These are phyloP conservation scores for Zelostemma sp. DNA, from an alignment of 1,140 invertebrate genomes.

Conservation along the genomic window DNA sequence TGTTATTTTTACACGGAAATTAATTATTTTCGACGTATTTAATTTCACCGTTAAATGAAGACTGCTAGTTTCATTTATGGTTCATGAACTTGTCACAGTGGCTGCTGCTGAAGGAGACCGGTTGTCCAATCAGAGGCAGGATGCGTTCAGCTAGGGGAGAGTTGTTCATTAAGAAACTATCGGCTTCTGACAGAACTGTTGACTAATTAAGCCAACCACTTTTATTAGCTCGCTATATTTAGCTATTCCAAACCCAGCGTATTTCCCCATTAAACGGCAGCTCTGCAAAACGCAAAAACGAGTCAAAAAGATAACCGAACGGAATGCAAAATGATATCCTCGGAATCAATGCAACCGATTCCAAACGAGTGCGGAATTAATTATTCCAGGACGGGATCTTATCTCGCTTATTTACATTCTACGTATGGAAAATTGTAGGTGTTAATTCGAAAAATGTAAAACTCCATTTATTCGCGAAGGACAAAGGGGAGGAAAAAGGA, in stretches of 20 bases:
- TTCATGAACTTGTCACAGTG: slow-evolving; percentile 41
- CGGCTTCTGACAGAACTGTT: no score
- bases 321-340: neutral
- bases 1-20: neutral
- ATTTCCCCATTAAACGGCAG: no score
- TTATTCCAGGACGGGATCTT: neutral
- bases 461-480: slow-evolving; percentile 10
- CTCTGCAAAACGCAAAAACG: no score
- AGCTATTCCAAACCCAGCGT: slow-evolving; percentile 11
- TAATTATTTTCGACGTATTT: slow-evolving; percentile 18
- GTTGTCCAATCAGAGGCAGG: slow-evolving; percentile 47
- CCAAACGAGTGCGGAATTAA: neutral
- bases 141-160: slow-evolving; percentile 42
- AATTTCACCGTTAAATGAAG: slow-evolving; percentile 31
- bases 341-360: neutral
- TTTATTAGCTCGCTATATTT: slow-evolving; percentile 44
- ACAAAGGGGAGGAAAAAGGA: slow-evolving; percentile 20
- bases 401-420: slow-evolving; percentile 8
- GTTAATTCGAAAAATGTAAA: slow-evolving; percentile 5
- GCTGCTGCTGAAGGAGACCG: slow-evolving; percentile 31
- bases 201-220: slow-evolving; percentile 38
- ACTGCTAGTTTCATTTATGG: slow-evolving; percentile 41
- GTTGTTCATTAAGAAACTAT: slow-evolving; percentile 46
- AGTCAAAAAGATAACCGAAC: neutral
- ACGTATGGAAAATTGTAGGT: slow-evolving; percentile 11